Percentiles rank a stretch among this genome's conserved stretches.
Conservation (phyloP, 2,888 invertebrate species). For the Elmis aenea region DNA sequence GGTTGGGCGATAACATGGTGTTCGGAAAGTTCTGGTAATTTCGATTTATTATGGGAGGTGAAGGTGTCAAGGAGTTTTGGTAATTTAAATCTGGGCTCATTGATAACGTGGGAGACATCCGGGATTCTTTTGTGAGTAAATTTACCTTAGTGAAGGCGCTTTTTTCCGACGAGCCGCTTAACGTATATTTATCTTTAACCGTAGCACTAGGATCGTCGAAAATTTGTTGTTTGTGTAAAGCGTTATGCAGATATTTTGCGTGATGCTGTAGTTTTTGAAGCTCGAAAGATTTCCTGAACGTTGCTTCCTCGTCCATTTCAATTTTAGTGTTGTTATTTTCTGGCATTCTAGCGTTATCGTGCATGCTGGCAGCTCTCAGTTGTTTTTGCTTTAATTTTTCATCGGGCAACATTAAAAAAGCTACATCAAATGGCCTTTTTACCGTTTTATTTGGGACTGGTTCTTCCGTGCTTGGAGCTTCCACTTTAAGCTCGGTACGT, state of each 20-base stretch:
- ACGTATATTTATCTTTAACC: slow-evolving; percentile 45
- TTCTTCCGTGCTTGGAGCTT: slow-evolving; percentile 42
- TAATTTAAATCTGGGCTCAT: slow-evolving; percentile 74
- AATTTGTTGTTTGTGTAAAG: slow-evolving; percentile 51
- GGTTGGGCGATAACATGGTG: slow-evolving; percentile 50
- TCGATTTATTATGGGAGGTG: slow-evolving; percentile 51
- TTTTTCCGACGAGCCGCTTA: slow-evolving; percentile 49
- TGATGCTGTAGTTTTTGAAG: slow-evolving; percentile 16
- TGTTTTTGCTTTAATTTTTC: slow-evolving; percentile 67
- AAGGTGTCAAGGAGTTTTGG: slow-evolving; percentile 74
- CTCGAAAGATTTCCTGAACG: slow-evolving; percentile 23
- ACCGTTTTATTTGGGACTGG: slow-evolving; percentile 46
- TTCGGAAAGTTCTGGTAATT: slow-evolving; percentile 44
- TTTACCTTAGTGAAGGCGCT: slow-evolving; percentile 84
- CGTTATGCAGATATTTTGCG: slow-evolving; percentile 31
- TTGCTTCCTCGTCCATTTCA: slow-evolving; percentile 22
- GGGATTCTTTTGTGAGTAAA: slow-evolving; percentile 40
- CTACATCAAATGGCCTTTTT: slow-evolving; percentile 86
- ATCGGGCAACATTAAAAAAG: slow-evolving; percentile 84
- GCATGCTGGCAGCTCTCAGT: slow-evolving; percentile 1
- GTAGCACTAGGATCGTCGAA: slow-evolving; percentile 53
- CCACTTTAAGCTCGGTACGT: slow-evolving; percentile 47
- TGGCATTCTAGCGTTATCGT: background rate
- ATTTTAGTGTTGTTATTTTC: slow-evolving; percentile 17
- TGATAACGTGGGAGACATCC: slow-evolving; percentile 63